Base-by-base conservation (phyloP, 2,797 vertebrate genomes). In the Melanotaenia trifasciata region DNA sequence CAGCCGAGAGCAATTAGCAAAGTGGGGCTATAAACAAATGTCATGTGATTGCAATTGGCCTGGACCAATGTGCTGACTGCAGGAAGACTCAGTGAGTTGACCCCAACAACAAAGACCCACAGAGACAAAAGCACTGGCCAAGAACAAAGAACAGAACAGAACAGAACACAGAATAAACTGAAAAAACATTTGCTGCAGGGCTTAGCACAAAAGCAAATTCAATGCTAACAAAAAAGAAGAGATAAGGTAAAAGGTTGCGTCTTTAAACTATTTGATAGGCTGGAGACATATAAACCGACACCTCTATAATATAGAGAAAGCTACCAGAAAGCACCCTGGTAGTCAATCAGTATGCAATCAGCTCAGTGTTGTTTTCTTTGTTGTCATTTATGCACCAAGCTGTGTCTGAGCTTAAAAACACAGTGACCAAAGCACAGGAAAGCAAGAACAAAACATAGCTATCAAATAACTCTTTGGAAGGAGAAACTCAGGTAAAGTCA, bases 11-110 rank as follows among this genome's bases (percentile, higher is more conserved):
- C 84, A 91, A 90, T 92, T 84, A 87, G 78, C 76, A 79, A 75
- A 90, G 84, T 87, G 78, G 67, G 68, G 83, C 79, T 73, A 84
- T 90, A 90, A 88, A 91, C 86, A 87, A 84, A 78, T 14, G 83
- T 87, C 89, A 91, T n/a, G 80, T 92, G 92, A 86, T 75, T 72
- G 64, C 58, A 72, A 68, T 28, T 63, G 76, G 76, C 74, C 64
- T 16, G 59, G 47, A 45, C 68, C 74, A 67, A 54, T 69, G 83
- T 90, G 91, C 91, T 92, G 92, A 92, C 87, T 88, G 75, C 14
- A 76, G 69, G 54, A 76, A 70, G 69, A 80, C 30, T 70, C 38
- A 53, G 70, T 79, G 59, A 87, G 88, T 90, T 89, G 84, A 91
- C 67, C 80, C 76, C 60, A 84, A 87, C 87, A 89, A 24, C 83